Evolutionary conservation across 1,140 invertebrate species (phyloP).

Genomic region (Doryteuthis pealeii): DNA sequence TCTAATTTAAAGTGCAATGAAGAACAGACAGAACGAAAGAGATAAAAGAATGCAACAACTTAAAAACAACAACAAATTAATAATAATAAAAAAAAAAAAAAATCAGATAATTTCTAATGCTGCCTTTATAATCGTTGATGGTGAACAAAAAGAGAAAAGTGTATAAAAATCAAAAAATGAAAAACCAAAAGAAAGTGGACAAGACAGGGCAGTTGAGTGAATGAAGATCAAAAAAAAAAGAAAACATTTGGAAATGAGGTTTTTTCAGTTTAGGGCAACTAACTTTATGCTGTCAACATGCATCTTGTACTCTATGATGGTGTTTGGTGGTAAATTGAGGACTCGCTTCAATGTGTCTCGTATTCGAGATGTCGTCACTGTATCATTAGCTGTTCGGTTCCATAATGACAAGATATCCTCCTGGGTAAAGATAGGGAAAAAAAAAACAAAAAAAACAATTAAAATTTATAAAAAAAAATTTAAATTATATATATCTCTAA

Average conservation of each 20-base stretch:
- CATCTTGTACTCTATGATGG: constrained; percentile 95
- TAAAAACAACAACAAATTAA: too few species aligned
- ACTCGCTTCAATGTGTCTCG: constrained; percentile 91
- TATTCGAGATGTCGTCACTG: constrained; percentile 82
- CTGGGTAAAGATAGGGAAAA: constrained; percentile 61
- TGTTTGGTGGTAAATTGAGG: constrained; percentile 88
- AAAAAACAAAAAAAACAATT: constrained; percentile 15
- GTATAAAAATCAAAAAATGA: too few species aligned
- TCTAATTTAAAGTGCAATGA: too few species aligned
- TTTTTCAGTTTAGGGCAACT: constrained; percentile 29
- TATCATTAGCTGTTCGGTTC: constrained; percentile 92
- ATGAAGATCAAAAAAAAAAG: background rate
- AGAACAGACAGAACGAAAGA: too few species aligned
- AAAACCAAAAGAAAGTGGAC: background rate
- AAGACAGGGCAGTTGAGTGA: background rate
- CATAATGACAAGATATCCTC: constrained; percentile 98
- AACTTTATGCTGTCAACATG: constrained; percentile 80
- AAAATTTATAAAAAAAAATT: background rate
- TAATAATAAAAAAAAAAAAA: too few species aligned
- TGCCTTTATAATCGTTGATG: too few species aligned
- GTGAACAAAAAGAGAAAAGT: too few species aligned
- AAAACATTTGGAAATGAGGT: background rate
- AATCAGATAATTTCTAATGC: too few species aligned
- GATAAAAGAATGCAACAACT: too few species aligned
- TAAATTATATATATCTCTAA: background rate